phyloP scores from a whole-genome alignment of 2,797 vertebrate species.

The Eleutherodactylus coqui region DNA sequence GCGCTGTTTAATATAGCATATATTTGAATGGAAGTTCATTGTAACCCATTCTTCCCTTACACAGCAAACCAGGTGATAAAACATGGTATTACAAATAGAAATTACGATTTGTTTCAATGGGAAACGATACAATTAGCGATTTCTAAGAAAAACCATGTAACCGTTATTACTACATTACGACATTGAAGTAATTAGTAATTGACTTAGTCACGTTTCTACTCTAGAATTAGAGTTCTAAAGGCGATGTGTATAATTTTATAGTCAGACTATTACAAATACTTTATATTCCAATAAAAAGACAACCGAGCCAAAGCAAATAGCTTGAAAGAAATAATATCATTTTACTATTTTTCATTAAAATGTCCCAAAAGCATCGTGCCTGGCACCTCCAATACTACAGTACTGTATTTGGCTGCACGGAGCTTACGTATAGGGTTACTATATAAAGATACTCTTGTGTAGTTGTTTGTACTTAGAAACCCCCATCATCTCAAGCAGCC shows the following conservation, averaged over 20 bases:
- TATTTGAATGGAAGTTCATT: not conserved
- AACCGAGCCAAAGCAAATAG: not conserved
- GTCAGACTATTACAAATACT: not conserved
- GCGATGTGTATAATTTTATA: not conserved
- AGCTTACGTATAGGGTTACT: not conserved
- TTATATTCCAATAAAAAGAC: conserved; percentile 1
- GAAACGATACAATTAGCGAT: not conserved
- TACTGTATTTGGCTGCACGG: not conserved
- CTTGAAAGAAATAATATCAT: too few relatives aligned
- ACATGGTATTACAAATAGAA: not conserved
- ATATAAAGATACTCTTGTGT: not conserved
- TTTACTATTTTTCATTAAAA: too few relatives aligned
- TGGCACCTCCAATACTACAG: not conserved
- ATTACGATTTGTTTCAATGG: not conserved
- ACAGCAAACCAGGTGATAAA: not conserved
- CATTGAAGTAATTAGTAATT: not conserved
- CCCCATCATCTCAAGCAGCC: not conserved
- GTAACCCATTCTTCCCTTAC: not conserved
- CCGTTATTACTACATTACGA: not conserved
- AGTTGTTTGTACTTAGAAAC: not conserved
- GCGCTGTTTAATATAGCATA: not conserved
- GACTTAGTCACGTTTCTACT: not conserved
- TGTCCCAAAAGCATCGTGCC: too few relatives aligned
- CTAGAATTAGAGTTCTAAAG: not conserved
- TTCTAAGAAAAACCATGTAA: not conserved